Evolutionary conservation across 2,113 vertebrate genomes (phyloP).

Genomic region (Malaclemys terrapin): DNA sequence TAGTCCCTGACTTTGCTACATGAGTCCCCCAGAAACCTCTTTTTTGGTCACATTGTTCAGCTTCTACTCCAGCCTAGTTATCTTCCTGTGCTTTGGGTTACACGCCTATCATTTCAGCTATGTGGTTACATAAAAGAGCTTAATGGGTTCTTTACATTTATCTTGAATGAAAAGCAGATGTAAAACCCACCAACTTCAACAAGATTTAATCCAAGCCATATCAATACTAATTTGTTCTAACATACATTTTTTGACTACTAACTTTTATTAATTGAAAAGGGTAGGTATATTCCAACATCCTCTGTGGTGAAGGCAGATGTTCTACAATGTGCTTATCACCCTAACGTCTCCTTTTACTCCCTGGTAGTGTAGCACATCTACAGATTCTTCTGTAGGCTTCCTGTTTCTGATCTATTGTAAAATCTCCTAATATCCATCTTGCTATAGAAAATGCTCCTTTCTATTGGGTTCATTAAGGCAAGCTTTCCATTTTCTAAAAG

Average conservation of each 20-base stretch:
- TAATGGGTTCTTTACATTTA: neutral
- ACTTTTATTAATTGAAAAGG: neutral
- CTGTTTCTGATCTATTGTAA: neutral
- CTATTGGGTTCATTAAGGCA: neutral
- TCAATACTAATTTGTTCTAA: neutral
- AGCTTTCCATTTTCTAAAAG: neutral
- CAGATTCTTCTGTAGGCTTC: neutral
- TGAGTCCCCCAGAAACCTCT: too few species aligned
- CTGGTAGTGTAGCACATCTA: neutral
- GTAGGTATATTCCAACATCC: accelerated
- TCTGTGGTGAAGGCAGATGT: neutral
- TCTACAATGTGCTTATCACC: neutral
- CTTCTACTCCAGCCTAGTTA: too few species aligned
- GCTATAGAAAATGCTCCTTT: neutral
- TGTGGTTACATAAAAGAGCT: neutral
- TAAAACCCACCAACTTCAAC: neutral
- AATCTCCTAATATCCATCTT: neutral
- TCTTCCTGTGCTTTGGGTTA: too few species aligned
- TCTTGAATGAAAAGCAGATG: neutral
- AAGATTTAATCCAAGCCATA: neutral
- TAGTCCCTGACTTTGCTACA: too few species aligned
- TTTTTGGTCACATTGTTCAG: too few species aligned
- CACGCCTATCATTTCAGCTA: neutral
- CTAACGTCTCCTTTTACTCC: neutral
- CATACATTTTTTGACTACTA: neutral